Percentiles rank a stretch among this genome's conserved stretches.
These are phyloP conservation scores for Helostoma temminkii DNA, from an alignment of 2,797 vertebrate species.

Conservation along the genomic window DNA sequence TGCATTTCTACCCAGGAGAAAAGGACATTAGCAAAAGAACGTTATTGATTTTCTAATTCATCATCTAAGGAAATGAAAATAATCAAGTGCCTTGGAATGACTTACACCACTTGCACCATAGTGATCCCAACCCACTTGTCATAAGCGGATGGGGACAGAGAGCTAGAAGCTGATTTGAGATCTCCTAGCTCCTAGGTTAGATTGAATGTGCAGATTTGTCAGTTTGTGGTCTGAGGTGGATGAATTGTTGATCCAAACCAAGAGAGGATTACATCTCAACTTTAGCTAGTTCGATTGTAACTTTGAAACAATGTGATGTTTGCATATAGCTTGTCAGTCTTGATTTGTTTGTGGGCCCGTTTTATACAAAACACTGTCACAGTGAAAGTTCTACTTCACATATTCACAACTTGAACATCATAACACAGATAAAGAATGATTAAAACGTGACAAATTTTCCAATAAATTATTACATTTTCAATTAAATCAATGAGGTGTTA, in stretches of 20 bases:
- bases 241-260: conserved; percentile 57
- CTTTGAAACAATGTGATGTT: conserved; percentile 50
- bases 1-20: conserved; percentile 77
- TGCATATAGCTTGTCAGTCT: conserved; percentile 45
- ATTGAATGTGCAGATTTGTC: conserved; percentile 52
- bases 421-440: conserved; percentile 71
- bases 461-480: conserved; percentile 51
- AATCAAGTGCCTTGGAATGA: conserved; percentile 85
- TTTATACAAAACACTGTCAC: conserved; percentile 67
- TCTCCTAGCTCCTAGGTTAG: conserved; percentile 53
- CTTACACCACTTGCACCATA: conserved; percentile 57
- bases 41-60: conserved; percentile 60
- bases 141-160: conserved; percentile 40
- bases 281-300: conserved; percentile 47
- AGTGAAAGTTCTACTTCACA: conserved; percentile 52
- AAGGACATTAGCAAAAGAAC: conserved; percentile 63
- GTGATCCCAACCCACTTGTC: conserved; percentile 57
- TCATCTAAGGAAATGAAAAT: conserved; percentile 71
- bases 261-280: conserved; percentile 59
- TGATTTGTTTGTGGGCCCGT: conserved; percentile 57
- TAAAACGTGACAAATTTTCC: conserved; percentile 57
- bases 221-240: conserved; percentile 51
- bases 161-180: conserved; percentile 58
- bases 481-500: conserved; percentile 33
- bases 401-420: conserved; percentile 51